These are phyloP conservation scores for Tachysurus vachellii DNA, from an alignment of 2,113 vertebrate genomes.

Conservation along the genomic window DNA sequence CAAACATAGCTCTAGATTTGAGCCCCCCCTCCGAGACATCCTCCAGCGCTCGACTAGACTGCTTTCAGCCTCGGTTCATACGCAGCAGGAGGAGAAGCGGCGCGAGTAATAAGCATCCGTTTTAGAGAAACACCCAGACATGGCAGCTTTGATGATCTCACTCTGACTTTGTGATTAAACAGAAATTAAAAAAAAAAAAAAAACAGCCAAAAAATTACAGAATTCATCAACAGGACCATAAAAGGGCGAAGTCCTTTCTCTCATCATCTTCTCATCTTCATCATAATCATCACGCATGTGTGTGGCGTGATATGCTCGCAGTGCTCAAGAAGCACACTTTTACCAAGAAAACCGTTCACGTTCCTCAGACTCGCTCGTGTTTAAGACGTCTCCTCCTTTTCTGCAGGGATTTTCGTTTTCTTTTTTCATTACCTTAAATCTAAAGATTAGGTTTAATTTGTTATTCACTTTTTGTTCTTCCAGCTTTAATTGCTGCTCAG, in stretches of 20 bases:
- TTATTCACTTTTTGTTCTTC: not conserved
- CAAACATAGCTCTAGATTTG: slow-evolving; percentile 28
- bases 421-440: not conserved
- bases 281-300: not conserved
- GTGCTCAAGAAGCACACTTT: not conserved
- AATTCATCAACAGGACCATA: no score
- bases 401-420: not conserved
- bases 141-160: not conserved
- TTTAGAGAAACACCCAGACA: slow-evolving; percentile 20
- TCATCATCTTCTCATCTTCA: not conserved
- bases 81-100: slow-evolving; percentile 19
- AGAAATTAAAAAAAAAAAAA: no score
- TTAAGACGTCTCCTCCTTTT: not conserved
- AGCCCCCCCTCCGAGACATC: not conserved
- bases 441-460: not conserved
- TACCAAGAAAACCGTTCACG: not conserved
- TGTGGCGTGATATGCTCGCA: no score
- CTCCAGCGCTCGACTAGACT: not conserved
- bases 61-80: slow-evolving; percentile 1
- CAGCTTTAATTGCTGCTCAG: not conserved
- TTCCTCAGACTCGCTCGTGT: not conserved
- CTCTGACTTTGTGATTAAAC: not conserved
- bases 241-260: slow-evolving; percentile 16
- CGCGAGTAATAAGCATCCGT: not conserved
- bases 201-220: no score